phyloP scores from a whole-genome alignment of 2,888 invertebrate genomes.

The Coremacera marginata region DNA sequence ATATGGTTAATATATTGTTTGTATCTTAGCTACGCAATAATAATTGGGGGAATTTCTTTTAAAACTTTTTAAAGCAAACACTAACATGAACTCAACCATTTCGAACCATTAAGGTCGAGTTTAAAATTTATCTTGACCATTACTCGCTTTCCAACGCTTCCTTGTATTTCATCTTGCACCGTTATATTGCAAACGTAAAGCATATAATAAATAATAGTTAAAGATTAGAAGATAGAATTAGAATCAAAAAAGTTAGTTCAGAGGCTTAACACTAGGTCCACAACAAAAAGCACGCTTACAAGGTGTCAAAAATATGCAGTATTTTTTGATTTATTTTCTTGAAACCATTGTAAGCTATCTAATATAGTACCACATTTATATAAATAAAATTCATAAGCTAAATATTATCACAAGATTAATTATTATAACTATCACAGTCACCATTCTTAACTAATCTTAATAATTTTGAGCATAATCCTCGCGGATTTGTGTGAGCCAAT shows the following conservation, averaged over 20 bases:
- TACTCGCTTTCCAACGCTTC: no score
- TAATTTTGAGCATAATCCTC: background rate
- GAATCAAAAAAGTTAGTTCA: slow-evolving; percentile 64
- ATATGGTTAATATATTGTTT: no score
- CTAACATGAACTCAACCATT: no score
- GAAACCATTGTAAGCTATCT: background rate
- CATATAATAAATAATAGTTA: no score
- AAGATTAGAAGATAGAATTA: slow-evolving; percentile 51
- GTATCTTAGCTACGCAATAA: no score
- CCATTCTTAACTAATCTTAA: slow-evolving; percentile 35
- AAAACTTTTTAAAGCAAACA: no score
- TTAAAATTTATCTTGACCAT: no score
- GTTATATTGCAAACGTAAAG: no score
- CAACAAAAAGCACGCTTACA: background rate
- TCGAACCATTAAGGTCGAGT: no score
- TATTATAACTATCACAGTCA: slow-evolving; percentile 51
- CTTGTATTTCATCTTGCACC: slow-evolving; percentile 45
- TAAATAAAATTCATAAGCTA: background rate
- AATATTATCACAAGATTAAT: no score
- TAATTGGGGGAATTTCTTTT: no score
- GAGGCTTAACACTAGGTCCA: slow-evolving; percentile 38
- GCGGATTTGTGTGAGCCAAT: slow-evolving; percentile 32
- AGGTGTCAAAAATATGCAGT: background rate
- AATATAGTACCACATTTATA: slow-evolving; percentile 15
- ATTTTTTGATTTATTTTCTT: background rate